Evolutionary conservation across 2,888 invertebrate genomes (phyloP).

Genomic region (Papilio protenor): DNA sequence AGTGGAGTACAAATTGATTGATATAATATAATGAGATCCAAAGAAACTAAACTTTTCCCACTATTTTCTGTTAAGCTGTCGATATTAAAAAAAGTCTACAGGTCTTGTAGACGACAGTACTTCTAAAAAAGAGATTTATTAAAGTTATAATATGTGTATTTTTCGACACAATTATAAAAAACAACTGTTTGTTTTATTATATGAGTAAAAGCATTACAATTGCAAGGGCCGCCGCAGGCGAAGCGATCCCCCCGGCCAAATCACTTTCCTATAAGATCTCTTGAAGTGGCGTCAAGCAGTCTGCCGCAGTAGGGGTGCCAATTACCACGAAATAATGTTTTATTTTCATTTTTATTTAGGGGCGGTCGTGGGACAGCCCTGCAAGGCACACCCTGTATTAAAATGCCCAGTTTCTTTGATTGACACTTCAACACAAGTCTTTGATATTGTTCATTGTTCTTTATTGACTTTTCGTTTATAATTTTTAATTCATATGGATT

Average conservation of each 20-base stretch:
- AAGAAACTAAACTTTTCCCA: not conserved
- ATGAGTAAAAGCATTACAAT: slow-evolving; percentile 69
- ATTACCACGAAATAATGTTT: slow-evolving; percentile 81
- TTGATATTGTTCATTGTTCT: slow-evolving; percentile 71
- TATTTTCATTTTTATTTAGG: slow-evolving; percentile 82
- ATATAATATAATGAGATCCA: not conserved
- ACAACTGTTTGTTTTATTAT: slow-evolving; percentile 47
- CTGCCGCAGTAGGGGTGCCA: slow-evolving; percentile 79
- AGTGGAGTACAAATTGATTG: not conserved
- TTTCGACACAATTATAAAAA: not conserved
- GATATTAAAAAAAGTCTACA: not conserved
- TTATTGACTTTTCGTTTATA: slow-evolving; percentile 72
- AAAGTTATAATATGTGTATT: not conserved
- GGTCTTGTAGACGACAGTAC: not conserved
- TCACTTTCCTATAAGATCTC: slow-evolving; percentile 80
- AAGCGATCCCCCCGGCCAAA: slow-evolving; percentile 60
- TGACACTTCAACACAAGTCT: slow-evolving; percentile 61
- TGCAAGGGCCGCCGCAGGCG: slow-evolving; percentile 63
- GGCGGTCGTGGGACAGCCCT: slow-evolving; percentile 82
- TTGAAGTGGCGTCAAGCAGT: slow-evolving; percentile 78
- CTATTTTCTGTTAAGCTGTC: not conserved
- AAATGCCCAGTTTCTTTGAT: slow-evolving; percentile 76
- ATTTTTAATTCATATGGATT: slow-evolving; percentile 50
- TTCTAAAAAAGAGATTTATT: not conserved
- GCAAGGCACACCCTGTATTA: slow-evolving; percentile 81